These are phyloP conservation scores for Urocitellus parryii DNA, from an alignment of 2,113 vertebrate genomes.

Conservation along the genomic window DNA sequence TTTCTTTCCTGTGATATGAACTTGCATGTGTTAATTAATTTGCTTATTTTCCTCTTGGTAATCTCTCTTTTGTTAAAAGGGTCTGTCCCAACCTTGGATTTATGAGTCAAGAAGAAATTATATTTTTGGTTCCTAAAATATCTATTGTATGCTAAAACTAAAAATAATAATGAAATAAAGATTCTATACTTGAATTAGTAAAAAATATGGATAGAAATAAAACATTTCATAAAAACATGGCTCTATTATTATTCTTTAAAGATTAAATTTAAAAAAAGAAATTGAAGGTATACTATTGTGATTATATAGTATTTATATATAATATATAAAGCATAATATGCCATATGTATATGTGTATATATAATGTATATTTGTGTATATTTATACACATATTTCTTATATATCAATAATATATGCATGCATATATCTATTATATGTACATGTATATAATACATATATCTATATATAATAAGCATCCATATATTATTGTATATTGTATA, in stretches of 20 bases:
- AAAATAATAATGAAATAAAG: neutral
- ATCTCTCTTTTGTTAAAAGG: neutral
- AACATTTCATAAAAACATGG: neutral
- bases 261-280: neutral
- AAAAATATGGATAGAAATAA: neutral
- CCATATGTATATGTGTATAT: neutral
- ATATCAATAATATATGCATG: neutral
- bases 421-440: neutral
- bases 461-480: too few species aligned
- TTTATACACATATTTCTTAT: neutral
- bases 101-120: neutral
- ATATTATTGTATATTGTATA: too few species aligned
- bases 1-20: neutral
- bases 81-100: neutral
- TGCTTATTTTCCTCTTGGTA: neutral
- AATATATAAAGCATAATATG: neutral
- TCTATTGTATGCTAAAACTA: neutral
- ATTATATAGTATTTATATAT: neutral
- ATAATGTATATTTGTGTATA: neutral
- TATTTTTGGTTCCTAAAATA: neutral
- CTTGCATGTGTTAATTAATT: too few species aligned
- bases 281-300: neutral
- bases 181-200: neutral
- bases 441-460: neutral
- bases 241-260: neutral